Evolutionary conservation across 2,888 invertebrate species (phyloP), one percentile per base, ranked within the genome.

Genomic region (Stenurella melanura): DNA sequence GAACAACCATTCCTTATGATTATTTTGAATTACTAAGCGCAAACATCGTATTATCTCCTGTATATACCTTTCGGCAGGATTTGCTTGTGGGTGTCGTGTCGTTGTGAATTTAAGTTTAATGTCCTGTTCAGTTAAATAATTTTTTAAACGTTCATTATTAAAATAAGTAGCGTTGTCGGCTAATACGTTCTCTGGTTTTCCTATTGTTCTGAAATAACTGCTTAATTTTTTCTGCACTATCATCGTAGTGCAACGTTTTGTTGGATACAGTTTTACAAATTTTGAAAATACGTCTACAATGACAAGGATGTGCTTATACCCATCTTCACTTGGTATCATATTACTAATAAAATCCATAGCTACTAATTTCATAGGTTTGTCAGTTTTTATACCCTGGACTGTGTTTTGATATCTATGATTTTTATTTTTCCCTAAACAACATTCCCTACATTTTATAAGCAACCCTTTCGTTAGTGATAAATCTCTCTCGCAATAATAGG

Each of bases 1-100:
- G n/a, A n/a, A 1, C 12, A 6, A 18, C 57, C 57, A 57, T 19
- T 57, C 18, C 1, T 1, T 17, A 12, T 57, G 57, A 1, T 18
- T 17, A 10, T 11, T 0, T 11, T 57, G 18, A 0, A 18, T 11
- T 1, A 18, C 1, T 0, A 57, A 1, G 1, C 57, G 0, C 18
- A 57, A 57, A 9, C 18, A 63, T 11, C 34, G n/a, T 7, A 63
- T 63, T 15, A 34, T 10, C 30, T 63, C 63, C 5, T 30, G 26
- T 17, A 63, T 63, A n/a, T 34, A 63, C n/a, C 63, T 34, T 34
- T 63, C 63, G 1, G 63, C 1, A 7, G 63, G 34, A 63, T 63
- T 63, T 0, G 34, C 10, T 17, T 12, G 9, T 17, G 63, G 63
- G 34, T 63, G 34, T n/a, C 30, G 0, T n/a, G 34, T 63, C 5